Evolutionary conservation across 1,140 invertebrate genomes (phyloP), one percentile per base, ranked within the genome.

Genomic region (Halesus radiatus): DNA sequence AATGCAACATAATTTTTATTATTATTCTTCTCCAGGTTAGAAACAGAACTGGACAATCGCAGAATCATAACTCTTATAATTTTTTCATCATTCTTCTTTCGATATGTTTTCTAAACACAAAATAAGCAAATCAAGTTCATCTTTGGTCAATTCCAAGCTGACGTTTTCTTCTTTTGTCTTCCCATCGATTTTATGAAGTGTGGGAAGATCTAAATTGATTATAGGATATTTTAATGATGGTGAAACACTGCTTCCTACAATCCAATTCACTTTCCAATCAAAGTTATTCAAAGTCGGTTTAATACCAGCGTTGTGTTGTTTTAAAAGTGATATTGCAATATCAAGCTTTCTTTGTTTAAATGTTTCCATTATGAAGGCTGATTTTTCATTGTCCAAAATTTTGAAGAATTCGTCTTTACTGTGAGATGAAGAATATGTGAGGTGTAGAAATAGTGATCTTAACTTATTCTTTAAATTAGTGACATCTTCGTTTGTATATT

Each of bases 211-310:
- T 29, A 89, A 76, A 66, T 88, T 85, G 6, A 88, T 18, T 18
- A 89, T 37, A 52, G 87, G 86, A 82, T 87, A 88, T 62, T 84
- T 85, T 26, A 88, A 78, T 22, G 84, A 85, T 79, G 87, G 86
- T 0, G 86, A 84, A 56, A 86, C 86, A 84, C 87, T 88, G n/a
- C 84, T 87, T 1, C 88, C 88, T 80, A 85, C 83, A 73, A 89
- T 82, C 50, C 86, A 81, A 81, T 87, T 88, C 18, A 88, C 37
- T 75, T 78, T 76, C 87, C 87, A 89, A 83, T 88, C 86, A 84
- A 87, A 88, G 74, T 84, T 79, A 53, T 83, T 73, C 6, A 88
- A 64, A 56, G 85, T 84, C 79, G 87, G 86, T 66, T 85, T 86
- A 75, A 84, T 82, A 18, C 18, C 26, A 78, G 85, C 85, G 80